A percentile compares a stretch with the other conserved stretches of the same genome.
phyloP scores from a whole-genome alignment of 2,113 vertebrate species.

The Oreotrochilus melanogaster region DNA sequence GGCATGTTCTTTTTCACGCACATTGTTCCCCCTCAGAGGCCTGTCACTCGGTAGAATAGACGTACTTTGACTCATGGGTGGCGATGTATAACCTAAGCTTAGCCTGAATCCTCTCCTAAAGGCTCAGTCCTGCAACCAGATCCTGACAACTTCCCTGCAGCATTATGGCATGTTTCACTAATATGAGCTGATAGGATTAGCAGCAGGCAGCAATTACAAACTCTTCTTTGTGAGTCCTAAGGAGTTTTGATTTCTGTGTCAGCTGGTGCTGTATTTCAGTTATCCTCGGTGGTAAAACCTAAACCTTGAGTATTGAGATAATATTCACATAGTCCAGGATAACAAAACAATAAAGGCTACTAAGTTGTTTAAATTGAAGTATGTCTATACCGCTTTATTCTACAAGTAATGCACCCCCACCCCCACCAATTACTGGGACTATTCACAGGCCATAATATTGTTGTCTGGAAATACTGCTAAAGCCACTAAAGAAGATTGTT shows the following conservation, averaged over 20 bases:
- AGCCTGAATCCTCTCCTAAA: constrained; percentile 73
- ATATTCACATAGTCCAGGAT: not conserved
- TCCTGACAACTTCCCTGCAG: constrained; percentile 65
- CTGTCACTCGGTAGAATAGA: constrained; percentile 78
- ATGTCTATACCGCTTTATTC: not conserved
- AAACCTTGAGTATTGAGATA: not conserved
- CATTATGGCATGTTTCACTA: constrained; percentile 50
- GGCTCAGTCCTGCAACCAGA: constrained; percentile 67
- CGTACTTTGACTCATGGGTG: constrained; percentile 80
- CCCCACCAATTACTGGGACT: not conserved
- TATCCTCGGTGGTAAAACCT: constrained; percentile 36
- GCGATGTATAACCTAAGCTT: constrained; percentile 71
- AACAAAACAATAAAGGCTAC: not conserved
- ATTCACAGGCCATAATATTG: not conserved
- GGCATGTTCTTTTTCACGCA: constrained; percentile 72
- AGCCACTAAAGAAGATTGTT: not conserved
- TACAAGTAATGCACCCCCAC: accelerated
- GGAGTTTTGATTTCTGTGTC: constrained; percentile 70
- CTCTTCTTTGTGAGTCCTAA: constrained; percentile 57
- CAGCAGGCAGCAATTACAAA: constrained; percentile 77
- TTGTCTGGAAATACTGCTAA: not conserved
- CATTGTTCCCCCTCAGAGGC: constrained; percentile 56
- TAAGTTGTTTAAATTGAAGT: constrained; percentile 1
- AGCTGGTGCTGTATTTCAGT: constrained; percentile 62
- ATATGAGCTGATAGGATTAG: constrained; percentile 74